Conservation (phyloP, 2,888 invertebrate species). For the Acleris laterana region DNA sequence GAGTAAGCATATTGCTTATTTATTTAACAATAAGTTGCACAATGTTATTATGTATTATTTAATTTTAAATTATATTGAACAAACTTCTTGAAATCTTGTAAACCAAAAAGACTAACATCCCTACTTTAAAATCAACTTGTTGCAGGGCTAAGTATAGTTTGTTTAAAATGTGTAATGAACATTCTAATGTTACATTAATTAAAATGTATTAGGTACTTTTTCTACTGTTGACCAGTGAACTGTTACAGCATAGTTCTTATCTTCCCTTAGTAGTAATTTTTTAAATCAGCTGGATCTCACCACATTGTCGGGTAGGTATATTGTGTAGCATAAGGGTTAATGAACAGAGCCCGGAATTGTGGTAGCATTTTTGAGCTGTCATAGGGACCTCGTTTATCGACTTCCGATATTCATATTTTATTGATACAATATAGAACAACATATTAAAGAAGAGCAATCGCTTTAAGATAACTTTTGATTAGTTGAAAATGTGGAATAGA, state of each 20-base stretch:
- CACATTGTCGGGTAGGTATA: constrained; percentile 17
- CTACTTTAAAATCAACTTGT: background rate
- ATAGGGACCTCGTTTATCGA: no score
- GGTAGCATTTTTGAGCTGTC: no score
- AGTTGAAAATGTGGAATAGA: no score
- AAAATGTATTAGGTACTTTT: constrained; percentile 1
- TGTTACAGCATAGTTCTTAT: constrained; percentile 26
- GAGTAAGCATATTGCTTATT: no score
- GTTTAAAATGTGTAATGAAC: background rate
- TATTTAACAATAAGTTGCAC: no score
- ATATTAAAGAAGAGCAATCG: no score
- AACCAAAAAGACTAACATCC: constrained; percentile 2
- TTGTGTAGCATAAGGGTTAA: constrained; percentile 18
- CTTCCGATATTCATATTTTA: no score
- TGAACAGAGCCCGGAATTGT: background rate
- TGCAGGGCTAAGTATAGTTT: no score
- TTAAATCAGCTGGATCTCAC: constrained; percentile 31
- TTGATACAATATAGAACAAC: no score
- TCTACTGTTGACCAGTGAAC: constrained; percentile 2
- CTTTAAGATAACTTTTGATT: no score
- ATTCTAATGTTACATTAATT: background rate
- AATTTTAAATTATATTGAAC: background rate
- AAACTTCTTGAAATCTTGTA: background rate
- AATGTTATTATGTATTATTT: no score
- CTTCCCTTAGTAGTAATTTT: constrained; percentile 33